Percentiles rank a stretch among this genome's conserved stretches.
Conservation (phyloP, 2,113 vertebrate genomes). For the Pteropus alecto region DNA sequence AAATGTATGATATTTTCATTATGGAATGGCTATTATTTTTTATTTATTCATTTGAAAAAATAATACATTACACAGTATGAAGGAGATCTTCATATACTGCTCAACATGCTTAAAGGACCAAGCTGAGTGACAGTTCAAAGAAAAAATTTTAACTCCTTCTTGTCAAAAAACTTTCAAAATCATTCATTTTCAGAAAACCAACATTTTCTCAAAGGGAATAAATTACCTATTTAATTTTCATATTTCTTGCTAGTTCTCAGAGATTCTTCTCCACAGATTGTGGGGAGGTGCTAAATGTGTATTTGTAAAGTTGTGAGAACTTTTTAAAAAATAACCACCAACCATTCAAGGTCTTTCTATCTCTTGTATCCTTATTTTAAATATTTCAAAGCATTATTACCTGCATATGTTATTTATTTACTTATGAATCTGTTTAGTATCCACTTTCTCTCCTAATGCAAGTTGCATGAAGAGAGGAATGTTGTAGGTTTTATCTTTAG, state of each 20-base stretch:
- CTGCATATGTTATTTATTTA: not conserved
- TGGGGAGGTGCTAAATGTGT: not conserved
- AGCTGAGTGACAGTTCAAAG: not conserved
- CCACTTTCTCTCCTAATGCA: not conserved
- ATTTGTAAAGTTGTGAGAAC: not conserved
- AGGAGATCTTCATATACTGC: not conserved
- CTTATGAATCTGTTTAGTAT: not conserved
- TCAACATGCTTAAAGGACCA: not conserved
- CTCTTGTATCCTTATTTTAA: not conserved
- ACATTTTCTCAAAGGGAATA: not conserved
- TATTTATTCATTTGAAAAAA: not conserved
- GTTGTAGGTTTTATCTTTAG: not conserved
- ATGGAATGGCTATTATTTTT: not conserved
- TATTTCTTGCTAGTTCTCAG: not conserved
- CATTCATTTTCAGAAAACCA: not conserved
- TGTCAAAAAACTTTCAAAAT: not conserved
- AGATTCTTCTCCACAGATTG: not conserved
- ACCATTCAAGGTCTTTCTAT: not conserved
- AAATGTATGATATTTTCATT: not conserved
- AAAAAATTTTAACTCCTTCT: not conserved
- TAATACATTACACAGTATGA: not conserved
- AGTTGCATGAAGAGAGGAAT: not conserved
- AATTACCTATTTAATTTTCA: not conserved
- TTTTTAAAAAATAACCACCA: not conserved
- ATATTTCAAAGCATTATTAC: not conserved